A percentile compares a stretch with the other conserved stretches of the same genome.
These are phyloP conservation scores for Scotopteryx bipunctaria DNA, from an alignment of 2,888 invertebrate species.

Conservation along the genomic window DNA sequence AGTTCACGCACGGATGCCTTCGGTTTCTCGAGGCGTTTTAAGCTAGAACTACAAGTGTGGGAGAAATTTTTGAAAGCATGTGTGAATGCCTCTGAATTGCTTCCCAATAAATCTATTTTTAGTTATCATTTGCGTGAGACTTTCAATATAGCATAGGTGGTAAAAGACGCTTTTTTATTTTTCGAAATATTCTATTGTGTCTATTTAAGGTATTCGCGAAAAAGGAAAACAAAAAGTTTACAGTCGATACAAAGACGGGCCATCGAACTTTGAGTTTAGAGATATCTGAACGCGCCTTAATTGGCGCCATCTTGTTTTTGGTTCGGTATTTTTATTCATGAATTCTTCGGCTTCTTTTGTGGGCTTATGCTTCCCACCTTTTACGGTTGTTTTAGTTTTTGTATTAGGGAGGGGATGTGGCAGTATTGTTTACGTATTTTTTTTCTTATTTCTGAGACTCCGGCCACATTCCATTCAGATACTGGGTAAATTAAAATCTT, in stretches of 20 bases:
- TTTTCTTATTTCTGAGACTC: conserved; percentile 19
- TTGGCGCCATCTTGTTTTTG: conserved; percentile 66
- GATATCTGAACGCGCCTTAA: conserved; percentile 59
- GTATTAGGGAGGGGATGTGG: conserved; percentile 36
- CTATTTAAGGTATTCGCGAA: conserved; percentile 15
- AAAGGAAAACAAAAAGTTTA: conserved; percentile 27
- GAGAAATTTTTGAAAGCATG: conserved; percentile 29
- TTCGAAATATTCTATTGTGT: conserved; percentile 16
- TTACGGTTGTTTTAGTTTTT: conserved; percentile 53
- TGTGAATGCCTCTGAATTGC: conserved; percentile 18
- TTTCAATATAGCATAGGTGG: background rate
- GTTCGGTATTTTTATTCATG: conserved; percentile 73
- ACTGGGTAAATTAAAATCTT: background rate
- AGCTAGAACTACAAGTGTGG: conserved; percentile 12
- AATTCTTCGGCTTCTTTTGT: conserved; percentile 59
- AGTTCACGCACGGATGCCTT: conserved; percentile 36
- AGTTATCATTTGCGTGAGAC: conserved; percentile 13
- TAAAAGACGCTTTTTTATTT: conserved; percentile 6
- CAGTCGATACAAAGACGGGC: conserved; percentile 44
- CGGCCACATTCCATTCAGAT: conserved; percentile 18
- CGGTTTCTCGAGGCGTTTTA: conserved; percentile 26
- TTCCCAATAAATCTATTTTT: conserved; percentile 17
- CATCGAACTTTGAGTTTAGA: conserved; percentile 57
- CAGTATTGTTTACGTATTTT: conserved; percentile 33
- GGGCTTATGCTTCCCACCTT: conserved; percentile 52